A percentile compares a stretch with the other conserved stretches of the same genome.
Evolutionary conservation across 2,113 vertebrate genomes (phyloP).

Genomic region (Hippopotamus amphibius): DNA sequence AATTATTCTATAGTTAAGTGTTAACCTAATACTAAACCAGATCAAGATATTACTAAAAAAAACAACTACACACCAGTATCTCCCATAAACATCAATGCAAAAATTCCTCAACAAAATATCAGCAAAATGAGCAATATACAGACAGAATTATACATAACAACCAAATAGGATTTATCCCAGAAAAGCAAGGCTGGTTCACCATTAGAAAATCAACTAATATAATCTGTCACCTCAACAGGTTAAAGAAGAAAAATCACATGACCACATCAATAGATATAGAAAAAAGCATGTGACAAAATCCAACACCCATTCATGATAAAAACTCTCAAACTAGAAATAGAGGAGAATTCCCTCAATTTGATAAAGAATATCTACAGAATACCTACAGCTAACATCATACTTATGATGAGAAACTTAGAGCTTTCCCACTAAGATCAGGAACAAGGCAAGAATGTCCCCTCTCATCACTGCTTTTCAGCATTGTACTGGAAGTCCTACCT

Average conservation of each 20-base stretch:
- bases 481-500: background rate
- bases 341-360: background rate
- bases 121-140: background rate
- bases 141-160: background rate
- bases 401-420: background rate
- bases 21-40: background rate
- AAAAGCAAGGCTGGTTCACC: background rate
- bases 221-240: background rate
- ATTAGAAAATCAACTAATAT: background rate
- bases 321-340: background rate
- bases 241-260: background rate
- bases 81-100: background rate
- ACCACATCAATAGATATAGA: background rate
- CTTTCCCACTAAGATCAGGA: background rate
- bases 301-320: background rate
- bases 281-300: background rate
- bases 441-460: background rate
- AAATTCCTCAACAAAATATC: background rate
- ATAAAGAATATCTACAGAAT: background rate
- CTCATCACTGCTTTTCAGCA: background rate
- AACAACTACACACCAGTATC: background rate
- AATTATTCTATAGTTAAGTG: background rate
- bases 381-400: background rate
- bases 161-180: background rate
- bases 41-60: background rate